Evolutionary conservation across 2,888 invertebrate species (phyloP).

Genomic region (Leptura quadrifasciata): DNA sequence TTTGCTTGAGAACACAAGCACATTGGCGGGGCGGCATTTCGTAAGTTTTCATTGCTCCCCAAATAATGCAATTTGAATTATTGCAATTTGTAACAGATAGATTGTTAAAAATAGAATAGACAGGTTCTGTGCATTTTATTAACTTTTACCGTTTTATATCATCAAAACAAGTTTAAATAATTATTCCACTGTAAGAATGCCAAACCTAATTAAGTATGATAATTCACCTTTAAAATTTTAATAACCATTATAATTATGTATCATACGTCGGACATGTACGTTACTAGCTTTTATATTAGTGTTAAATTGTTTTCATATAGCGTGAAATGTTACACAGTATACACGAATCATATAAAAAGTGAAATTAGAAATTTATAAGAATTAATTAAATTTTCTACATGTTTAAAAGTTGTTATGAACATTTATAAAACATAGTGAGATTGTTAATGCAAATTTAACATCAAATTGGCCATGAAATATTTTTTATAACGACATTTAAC

Average conservation of each 20-base stretch:
- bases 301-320: neutral
- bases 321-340: conserved; percentile 11
- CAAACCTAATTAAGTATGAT: too few species aligned
- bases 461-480: conserved; percentile 27
- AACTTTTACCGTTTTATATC: too few species aligned
- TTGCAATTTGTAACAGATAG: too few species aligned
- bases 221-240: neutral
- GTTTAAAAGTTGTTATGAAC: conserved; percentile 1
- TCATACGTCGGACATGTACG: neutral
- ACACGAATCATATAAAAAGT: conserved; percentile 22
- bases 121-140: too few species aligned
- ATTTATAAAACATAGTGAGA: conserved; percentile 7
- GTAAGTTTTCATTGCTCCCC: too few species aligned
- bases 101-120: too few species aligned
- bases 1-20: too few species aligned
- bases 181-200: too few species aligned
- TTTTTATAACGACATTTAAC: neutral
- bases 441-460: conserved; percentile 14
- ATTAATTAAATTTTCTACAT: conserved; percentile 11
- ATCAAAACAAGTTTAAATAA: too few species aligned
- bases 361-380: conserved; percentile 31
- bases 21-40: too few species aligned
- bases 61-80: too few species aligned
- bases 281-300: neutral
- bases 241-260: neutral